phyloP scores from a whole-genome alignment of 1,140 invertebrate genomes.

The Trichomalopsis sarcophagae region DNA sequence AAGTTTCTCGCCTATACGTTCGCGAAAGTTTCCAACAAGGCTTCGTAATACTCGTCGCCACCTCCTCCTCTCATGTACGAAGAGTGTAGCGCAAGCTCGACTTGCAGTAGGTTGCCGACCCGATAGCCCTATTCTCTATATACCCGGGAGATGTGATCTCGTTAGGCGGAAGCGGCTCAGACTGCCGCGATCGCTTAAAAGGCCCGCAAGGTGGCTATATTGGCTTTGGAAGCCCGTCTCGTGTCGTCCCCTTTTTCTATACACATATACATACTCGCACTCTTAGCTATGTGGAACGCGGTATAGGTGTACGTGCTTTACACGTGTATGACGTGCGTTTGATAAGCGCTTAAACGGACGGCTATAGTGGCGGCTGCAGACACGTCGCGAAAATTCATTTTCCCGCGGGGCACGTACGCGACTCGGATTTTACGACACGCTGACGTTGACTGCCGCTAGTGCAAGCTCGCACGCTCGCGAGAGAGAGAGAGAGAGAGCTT shows the following conservation, averaged over 20 bases:
- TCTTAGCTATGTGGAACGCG: background rate
- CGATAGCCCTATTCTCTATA: conserved; percentile 26
- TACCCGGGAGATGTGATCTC: conserved; percentile 1
- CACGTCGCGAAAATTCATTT: conserved; percentile 43
- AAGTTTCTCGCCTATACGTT: background rate
- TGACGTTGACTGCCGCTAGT: background rate
- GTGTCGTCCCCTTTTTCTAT: conserved; percentile 8
- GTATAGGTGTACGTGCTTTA: background rate
- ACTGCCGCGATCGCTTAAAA: background rate
- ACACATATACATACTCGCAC: background rate
- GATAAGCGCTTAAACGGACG: conserved; percentile 9
- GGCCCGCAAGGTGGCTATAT: background rate
- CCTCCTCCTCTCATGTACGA: background rate
- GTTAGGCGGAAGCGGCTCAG: background rate
- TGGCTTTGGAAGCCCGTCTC: conserved; percentile 36
- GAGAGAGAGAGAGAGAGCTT: too few species aligned
- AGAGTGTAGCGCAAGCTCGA: background rate
- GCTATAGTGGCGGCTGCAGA: background rate
- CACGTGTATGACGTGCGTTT: background rate
- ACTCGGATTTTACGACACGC: conserved; percentile 12
- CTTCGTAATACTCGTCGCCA: conserved; percentile 26
- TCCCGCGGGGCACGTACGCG: background rate
- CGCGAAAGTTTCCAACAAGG: background rate
- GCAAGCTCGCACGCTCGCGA: too few species aligned
- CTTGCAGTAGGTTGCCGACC: conserved; percentile 24